These are phyloP conservation scores for Morbakka virulenta DNA, from an alignment of 30 jellyfish, hydroid and myxozoan genomes.

Conservation along the genomic window DNA sequence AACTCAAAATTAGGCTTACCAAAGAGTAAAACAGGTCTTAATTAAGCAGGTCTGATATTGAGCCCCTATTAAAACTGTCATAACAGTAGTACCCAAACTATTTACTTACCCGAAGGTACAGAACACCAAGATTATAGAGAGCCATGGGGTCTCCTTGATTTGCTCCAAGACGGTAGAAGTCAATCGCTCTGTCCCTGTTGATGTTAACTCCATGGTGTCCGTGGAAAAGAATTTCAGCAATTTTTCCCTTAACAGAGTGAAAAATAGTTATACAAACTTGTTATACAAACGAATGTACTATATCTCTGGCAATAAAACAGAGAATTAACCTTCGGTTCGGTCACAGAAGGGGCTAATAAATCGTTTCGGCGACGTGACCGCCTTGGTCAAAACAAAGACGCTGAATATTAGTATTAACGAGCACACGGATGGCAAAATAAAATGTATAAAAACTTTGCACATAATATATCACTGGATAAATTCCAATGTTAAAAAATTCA, in stretches of 20 bases:
- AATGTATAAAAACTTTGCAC: too few relatives aligned
- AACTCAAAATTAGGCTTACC: too few relatives aligned
- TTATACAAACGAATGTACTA: not conserved
- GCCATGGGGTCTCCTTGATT: constrained; percentile 61
- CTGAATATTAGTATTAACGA: too few relatives aligned
- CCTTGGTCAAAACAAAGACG: too few relatives aligned
- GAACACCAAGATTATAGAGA: constrained; percentile 63
- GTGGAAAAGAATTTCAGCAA: constrained; percentile 68
- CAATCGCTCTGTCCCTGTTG: constrained; percentile 50
- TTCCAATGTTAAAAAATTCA: too few relatives aligned
- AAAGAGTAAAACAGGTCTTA: not conserved
- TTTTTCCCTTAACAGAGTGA: constrained; percentile 28
- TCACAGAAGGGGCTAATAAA: too few relatives aligned
- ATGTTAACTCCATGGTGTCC: constrained; percentile 80
- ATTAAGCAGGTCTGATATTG: not conserved
- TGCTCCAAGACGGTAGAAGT: constrained; percentile 55
- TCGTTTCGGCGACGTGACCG: too few relatives aligned
- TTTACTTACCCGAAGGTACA: constrained; percentile 54
- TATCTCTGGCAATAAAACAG: not conserved
- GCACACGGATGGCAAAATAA: too few relatives aligned
- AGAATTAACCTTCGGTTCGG: not conserved
- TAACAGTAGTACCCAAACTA: too few relatives aligned
- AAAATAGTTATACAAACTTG: not conserved
- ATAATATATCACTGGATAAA: too few relatives aligned
- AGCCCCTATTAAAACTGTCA: not conserved